A percentile compares a stretch with the other conserved stretches of the same genome.
Evolutionary conservation across 2,888 invertebrate species (phyloP).

Genomic region (Scaptomyza parva): DNA sequence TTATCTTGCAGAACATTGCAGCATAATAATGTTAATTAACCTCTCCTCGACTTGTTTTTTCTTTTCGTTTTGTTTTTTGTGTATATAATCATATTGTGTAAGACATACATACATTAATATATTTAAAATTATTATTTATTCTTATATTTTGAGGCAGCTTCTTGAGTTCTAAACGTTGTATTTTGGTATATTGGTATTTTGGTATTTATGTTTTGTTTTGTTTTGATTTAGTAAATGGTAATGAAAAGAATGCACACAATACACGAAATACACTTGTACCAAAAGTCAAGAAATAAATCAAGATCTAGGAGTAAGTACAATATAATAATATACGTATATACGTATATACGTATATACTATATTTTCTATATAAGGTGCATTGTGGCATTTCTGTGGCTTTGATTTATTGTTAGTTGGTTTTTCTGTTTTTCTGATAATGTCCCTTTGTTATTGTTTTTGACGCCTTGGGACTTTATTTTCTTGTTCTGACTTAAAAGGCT

Average conservation of each 20-base stretch:
- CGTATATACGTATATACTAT: no score
- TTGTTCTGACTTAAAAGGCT: slow-evolving; percentile 57
- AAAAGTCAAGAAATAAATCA: slow-evolving; percentile 27
- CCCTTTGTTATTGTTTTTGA: slow-evolving; percentile 54
- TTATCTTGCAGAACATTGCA: slow-evolving; percentile 1
- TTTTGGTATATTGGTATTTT: no score
- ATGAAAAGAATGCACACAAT: slow-evolving; percentile 16
- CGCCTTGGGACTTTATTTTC: slow-evolving; percentile 29
- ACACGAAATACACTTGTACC: not conserved
- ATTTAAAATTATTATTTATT: slow-evolving; percentile 32
- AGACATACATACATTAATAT: slow-evolving; percentile 41
- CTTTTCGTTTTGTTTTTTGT: slow-evolving; percentile 23
- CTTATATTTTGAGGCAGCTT: slow-evolving; percentile 60
- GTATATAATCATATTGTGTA: slow-evolving; percentile 22
- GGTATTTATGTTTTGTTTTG: slow-evolving; percentile 3
- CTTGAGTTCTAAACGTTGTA: slow-evolving; percentile 53
- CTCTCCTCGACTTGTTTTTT: slow-evolving; percentile 5
- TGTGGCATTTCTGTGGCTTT: slow-evolving; percentile 34
- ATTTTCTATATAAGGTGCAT: slow-evolving; percentile 37
- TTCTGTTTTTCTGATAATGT: slow-evolving; percentile 20
- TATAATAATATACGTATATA: slow-evolving; percentile 22
- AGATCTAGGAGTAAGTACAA: slow-evolving; percentile 38
- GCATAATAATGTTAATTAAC: slow-evolving; percentile 23
- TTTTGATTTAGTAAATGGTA: slow-evolving; percentile 10
- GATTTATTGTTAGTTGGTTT: slow-evolving; percentile 20